These are phyloP conservation scores for Asbolus verrucosus DNA, from an alignment of 1,140 invertebrate species.

Conservation along the genomic window DNA sequence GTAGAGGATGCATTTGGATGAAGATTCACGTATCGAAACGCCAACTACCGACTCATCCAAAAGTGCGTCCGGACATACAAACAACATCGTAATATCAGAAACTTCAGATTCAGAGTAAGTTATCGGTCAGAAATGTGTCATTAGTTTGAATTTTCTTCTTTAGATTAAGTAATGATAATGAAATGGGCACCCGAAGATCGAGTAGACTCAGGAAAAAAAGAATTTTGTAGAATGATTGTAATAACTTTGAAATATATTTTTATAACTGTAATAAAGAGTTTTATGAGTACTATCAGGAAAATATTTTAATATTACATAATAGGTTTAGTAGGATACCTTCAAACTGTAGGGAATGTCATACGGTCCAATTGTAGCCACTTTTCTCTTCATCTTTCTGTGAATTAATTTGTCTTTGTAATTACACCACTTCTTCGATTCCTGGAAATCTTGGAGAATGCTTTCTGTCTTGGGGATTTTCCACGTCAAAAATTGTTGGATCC, in stretches of 20 bases:
- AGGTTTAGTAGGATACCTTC: constrained; percentile 1
- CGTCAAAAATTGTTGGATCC: constrained; percentile 8
- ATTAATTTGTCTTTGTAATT: constrained; percentile 5
- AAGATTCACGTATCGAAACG: not conserved
- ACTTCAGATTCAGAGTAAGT: constrained; percentile 21
- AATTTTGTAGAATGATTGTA: not conserved
- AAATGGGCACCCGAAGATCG: not conserved
- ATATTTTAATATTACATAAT: too few species aligned
- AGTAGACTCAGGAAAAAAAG: constrained; percentile 6
- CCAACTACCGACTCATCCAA: constrained; percentile 6
- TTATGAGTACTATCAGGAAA: too few species aligned
- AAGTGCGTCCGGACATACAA: not conserved
- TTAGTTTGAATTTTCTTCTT: not conserved
- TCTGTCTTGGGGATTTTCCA: constrained; percentile 7
- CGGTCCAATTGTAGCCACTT: not conserved
- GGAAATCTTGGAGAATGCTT: not conserved
- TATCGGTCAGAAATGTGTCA: not conserved
- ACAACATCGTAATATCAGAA: not conserved
- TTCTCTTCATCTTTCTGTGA: not conserved
- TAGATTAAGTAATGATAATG: not conserved
- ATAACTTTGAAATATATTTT: too few species aligned
- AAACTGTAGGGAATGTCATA: constrained; percentile 2
- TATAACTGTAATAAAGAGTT: too few species aligned
- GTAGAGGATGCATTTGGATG: not conserved
- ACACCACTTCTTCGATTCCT: not conserved